Evolutionary conservation across 2,888 invertebrate genomes (phyloP).

Genomic region (Steinernema scapterisci): DNA sequence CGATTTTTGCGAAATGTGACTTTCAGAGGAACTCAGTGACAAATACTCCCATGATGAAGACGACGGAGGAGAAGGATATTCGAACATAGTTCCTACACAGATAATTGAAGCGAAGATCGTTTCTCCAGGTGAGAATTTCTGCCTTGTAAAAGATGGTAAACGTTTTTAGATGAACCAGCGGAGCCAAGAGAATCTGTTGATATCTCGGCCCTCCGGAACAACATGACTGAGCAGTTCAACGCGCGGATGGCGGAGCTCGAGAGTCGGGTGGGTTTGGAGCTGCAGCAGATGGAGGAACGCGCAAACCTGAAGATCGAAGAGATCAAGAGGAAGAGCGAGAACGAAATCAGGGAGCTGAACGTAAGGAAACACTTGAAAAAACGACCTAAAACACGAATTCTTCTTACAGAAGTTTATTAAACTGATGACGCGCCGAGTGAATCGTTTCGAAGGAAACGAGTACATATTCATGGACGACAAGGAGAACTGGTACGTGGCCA

Average conservation of each 20-base stretch:
- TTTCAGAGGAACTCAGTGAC: conserved; percentile 8
- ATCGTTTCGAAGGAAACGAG: conserved; percentile 17
- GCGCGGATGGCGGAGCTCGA: background rate
- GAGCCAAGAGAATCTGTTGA: background rate
- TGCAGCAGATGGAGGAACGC: conserved; percentile 14
- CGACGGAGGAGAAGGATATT: background rate
- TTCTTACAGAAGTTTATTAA: conserved; percentile 32
- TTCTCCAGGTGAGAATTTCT: no score
- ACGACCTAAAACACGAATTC: no score
- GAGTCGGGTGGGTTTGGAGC: conserved; percentile 10
- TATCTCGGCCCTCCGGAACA: background rate
- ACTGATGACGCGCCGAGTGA: conserved; percentile 30
- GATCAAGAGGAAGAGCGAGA: conserved; percentile 38
- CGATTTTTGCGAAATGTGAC: background rate
- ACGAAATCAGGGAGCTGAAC: conserved; percentile 41
- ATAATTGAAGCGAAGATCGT: no score
- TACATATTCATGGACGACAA: conserved; percentile 35
- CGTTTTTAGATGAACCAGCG: no score
- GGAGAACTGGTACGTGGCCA: conserved; percentile 41
- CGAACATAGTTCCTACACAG: no score
- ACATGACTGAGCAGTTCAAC: conserved; percentile 8
- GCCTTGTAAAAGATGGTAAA: no score
- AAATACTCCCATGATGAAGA: conserved; percentile 2
- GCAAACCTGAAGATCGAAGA: conserved; percentile 20
- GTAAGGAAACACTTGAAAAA: conserved; percentile 23